Percentiles rank a stretch among this genome's conserved stretches.
phyloP scores from a whole-genome alignment of 2,888 invertebrate species.

The Nomada flava region DNA sequence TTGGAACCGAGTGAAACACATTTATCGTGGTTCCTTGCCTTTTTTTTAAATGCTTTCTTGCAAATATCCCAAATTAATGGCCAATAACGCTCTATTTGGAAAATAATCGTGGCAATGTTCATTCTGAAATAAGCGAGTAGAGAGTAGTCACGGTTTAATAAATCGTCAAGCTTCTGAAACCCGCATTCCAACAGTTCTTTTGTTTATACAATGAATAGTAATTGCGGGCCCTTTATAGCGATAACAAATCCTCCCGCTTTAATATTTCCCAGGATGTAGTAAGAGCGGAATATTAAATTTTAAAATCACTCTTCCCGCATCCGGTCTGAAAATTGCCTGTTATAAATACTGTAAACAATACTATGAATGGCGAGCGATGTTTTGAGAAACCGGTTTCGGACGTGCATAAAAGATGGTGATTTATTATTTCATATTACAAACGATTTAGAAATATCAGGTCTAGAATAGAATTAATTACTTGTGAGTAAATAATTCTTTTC shows the following conservation, averaged over 20 bases:
- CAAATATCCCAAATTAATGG: constrained; percentile 4
- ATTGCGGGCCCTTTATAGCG: constrained; percentile 38
- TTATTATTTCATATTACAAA: too few species aligned
- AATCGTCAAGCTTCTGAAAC: constrained; percentile 24
- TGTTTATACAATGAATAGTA: constrained; percentile 39
- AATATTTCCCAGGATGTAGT: constrained; percentile 17
- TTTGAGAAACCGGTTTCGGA: too few species aligned
- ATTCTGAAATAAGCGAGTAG: constrained; percentile 27
- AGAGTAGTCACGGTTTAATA: constrained; percentile 28
- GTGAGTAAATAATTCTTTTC: too few species aligned
- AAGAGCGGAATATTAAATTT: constrained; percentile 15
- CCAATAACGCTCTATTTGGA: constrained; percentile 22
- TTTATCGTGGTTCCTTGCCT: too few species aligned
- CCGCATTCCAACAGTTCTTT: constrained; percentile 26
- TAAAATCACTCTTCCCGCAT: constrained; percentile 5
- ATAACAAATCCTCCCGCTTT: constrained; percentile 34
- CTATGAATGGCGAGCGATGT: not conserved
- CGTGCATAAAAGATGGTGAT: too few species aligned
- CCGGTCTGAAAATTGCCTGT: not conserved
- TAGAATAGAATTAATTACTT: too few species aligned
- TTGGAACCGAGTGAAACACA: not conserved
- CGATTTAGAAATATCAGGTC: too few species aligned
- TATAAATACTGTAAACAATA: not conserved
- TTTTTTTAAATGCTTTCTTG: not conserved
- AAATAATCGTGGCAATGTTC: constrained; percentile 24